phyloP scores from a whole-genome alignment of 2,797 vertebrate species.

The Dicrostonyx torquatus region DNA sequence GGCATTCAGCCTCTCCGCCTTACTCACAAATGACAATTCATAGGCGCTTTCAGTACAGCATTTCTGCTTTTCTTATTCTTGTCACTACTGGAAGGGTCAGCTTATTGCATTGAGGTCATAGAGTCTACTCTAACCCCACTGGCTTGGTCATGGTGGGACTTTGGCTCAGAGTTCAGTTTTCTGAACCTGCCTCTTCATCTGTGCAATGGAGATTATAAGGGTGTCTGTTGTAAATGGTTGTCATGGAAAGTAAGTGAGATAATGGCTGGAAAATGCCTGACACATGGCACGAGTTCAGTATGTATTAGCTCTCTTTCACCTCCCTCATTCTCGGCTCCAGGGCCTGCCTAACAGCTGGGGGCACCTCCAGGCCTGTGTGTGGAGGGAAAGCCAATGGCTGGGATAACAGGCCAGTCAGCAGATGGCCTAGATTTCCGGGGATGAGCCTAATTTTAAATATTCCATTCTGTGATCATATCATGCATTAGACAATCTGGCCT shows the following conservation, averaged over 20 bases:
- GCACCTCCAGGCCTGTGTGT: conserved; percentile 56
- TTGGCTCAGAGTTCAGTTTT: conserved; percentile 47
- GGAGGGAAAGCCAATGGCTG: conserved; percentile 49
- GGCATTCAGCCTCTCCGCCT: neutral
- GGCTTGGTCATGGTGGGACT: conserved; percentile 26
- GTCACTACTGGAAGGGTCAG: neutral
- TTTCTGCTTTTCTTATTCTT: conserved; percentile 42
- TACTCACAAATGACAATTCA: neutral
- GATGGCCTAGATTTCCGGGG: conserved; percentile 68
- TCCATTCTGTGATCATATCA: conserved; percentile 65
- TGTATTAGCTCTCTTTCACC: conserved; percentile 53
- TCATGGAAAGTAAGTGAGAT: conserved; percentile 67
- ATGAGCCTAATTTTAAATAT: conserved; percentile 72
- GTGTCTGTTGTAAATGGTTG: conserved; percentile 53
- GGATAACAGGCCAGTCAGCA: conserved; percentile 65
- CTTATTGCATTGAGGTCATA: neutral
- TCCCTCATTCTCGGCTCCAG: conserved; percentile 39
- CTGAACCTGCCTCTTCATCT: conserved; percentile 60
- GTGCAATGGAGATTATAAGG: conserved; percentile 45
- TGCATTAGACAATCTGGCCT: conserved; percentile 60
- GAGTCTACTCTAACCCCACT: neutral
- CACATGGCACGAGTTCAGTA: conserved; percentile 64
- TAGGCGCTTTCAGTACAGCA: neutral
- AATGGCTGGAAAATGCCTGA: conserved; percentile 60
- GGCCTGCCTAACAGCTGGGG: conserved; percentile 68